Evolutionary conservation across 2,113 vertebrate species (phyloP), one percentile per base, ranked within the genome.

Genomic region (Saccopteryx bilineata): DNA sequence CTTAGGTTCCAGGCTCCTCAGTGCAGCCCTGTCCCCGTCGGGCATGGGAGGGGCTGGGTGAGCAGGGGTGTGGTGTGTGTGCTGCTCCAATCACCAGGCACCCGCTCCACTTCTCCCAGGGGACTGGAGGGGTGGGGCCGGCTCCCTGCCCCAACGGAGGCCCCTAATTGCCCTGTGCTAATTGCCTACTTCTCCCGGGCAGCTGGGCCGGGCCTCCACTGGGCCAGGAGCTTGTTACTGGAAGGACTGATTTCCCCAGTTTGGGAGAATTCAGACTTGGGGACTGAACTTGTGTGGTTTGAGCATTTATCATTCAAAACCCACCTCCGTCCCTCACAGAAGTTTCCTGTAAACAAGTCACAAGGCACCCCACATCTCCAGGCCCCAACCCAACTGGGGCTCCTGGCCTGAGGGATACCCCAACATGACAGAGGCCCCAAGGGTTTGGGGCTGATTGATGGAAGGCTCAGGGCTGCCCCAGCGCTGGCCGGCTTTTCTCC

Each of bases 191-290:
- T 52, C 80, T 31, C 79, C 87, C 54, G 72, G 1, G 71, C 69
- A 15, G 78, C 92, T 69, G 78, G 81, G 87, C 26, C 8, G 7
- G n/a, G 52, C 1, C 31, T 90, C 94, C 71, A 87, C 76, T 14
- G 90, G 81, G 95, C 63, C 71, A 1, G 31, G 18, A 4, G n/a
- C 50, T 94, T 31, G 48, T 95, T 90, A 18, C 5, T 26, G 71
- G 88, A 68, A 92, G 71, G 71, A 65, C 54, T 23, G 23, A 84
- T 68, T 60, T 65, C 78, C 66, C 81, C 19, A 1, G 83, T 39
- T 74, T 26, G 28, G 61, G 48, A 74, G n/a, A 33, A 63, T 66
- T 58, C 68, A 60, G 39, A 18, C 56, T 69, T 2, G n/a, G 46
- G 65, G 39, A 31, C 18, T 19, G 82, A 23, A 6, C 8, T 26